Evolutionary conservation across 2,113 vertebrate species (phyloP).

Genomic region (Oreochromis aureus): DNA sequence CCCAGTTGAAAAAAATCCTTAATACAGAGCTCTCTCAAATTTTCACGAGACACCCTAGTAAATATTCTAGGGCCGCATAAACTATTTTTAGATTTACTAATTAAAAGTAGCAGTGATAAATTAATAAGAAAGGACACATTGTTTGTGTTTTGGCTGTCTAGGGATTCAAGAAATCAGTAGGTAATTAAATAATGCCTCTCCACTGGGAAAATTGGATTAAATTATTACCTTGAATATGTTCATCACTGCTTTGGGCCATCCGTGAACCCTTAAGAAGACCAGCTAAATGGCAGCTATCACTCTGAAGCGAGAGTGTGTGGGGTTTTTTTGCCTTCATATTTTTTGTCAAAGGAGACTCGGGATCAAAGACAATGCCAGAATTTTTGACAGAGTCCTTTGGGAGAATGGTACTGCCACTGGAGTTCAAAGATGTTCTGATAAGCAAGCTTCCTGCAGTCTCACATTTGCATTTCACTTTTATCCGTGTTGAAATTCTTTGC

Average conservation of each 20-base stretch:
- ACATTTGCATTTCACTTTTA: constrained; percentile 34
- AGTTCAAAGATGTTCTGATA: constrained; percentile 13
- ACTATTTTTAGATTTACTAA: not conserved
- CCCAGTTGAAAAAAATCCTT: not conserved
- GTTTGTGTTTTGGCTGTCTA: not conserved
- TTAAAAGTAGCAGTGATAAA: not conserved
- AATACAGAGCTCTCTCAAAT: not conserved
- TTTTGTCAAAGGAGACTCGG: not conserved
- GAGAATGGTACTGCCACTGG: not conserved
- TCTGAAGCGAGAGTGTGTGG: not conserved
- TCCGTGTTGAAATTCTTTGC: not conserved
- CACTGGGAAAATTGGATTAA: not conserved
- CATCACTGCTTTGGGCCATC: not conserved
- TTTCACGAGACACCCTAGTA: not conserved
- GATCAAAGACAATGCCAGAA: constrained; percentile 6
- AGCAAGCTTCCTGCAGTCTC: not conserved
- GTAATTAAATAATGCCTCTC: not conserved
- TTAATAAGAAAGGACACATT: not conserved
- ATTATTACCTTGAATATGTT: not conserved
- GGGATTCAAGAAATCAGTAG: not conserved
- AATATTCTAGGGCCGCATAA: not conserved
- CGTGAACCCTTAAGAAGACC: not conserved
- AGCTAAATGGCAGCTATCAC: constrained; percentile 6
- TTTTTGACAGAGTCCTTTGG: not conserved
- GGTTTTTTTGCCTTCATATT: not conserved